Evolutionary conservation across 2,797 vertebrate species (phyloP).

Genomic region (Smutsia temminckii): DNA sequence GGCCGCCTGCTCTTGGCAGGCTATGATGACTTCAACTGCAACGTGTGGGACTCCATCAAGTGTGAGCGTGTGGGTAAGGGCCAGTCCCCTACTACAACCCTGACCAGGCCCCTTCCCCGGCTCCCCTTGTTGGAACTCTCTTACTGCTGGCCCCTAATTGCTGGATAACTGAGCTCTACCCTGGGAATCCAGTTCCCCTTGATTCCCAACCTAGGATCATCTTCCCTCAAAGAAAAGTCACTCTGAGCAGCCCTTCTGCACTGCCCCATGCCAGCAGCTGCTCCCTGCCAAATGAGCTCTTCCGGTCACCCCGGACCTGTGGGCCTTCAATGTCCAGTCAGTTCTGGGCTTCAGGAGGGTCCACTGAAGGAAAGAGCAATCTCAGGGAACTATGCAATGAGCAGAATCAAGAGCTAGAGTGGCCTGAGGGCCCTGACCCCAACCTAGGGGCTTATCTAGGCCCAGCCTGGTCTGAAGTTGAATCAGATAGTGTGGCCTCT

Average conservation of each 20-base stretch:
- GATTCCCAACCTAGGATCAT: not conserved
- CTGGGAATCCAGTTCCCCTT: not conserved
- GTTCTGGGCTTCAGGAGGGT: not conserved
- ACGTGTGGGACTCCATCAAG: conserved; percentile 97
- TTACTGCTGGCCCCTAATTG: not conserved
- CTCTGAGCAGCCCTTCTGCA: not conserved
- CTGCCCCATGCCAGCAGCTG: too few relatives aligned
- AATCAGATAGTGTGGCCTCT: not conserved
- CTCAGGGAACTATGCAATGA: not conserved
- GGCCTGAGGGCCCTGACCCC: not conserved
- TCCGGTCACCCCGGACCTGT: not conserved
- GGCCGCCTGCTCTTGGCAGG: conserved; percentile 95
- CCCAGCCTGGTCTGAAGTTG: not conserved
- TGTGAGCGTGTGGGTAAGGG: conserved; percentile 95
- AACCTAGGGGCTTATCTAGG: not conserved
- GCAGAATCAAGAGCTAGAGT: not conserved
- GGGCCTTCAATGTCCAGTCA: not conserved
- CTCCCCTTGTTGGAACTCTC: not conserved
- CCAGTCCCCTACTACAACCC: not conserved
- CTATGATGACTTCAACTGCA: conserved; percentile 98
- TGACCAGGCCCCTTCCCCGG: too few relatives aligned
- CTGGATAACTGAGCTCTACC: not conserved
- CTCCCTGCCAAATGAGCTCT: not conserved
- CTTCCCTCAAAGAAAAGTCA: not conserved
- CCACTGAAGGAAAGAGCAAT: not conserved